phyloP scores from a whole-genome alignment of 2,797 vertebrate species.

The Chiloscyllium punctatum region DNA sequence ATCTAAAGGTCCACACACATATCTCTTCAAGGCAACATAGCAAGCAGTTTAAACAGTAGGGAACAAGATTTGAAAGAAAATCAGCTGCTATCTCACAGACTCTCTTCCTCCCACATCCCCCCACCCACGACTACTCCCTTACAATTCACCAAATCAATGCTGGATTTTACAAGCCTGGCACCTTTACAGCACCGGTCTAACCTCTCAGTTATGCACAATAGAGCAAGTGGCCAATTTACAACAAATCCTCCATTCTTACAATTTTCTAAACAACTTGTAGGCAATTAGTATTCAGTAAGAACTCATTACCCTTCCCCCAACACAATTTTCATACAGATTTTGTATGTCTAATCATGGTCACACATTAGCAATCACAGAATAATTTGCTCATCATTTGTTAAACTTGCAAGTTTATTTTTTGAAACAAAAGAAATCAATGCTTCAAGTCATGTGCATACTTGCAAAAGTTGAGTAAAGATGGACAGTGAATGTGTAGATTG shows the following conservation, averaged over 20 bases:
- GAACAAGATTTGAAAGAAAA: constrained; percentile 40
- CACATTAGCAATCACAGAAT: constrained; percentile 45
- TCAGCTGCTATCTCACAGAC: constrained; percentile 40
- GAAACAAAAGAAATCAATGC: background rate
- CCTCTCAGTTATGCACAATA: constrained; percentile 49
- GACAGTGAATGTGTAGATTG: constrained; percentile 43
- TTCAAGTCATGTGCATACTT: constrained; percentile 41
- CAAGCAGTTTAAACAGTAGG: constrained; percentile 37
- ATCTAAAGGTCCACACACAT: constrained; percentile 27
- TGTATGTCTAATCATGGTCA: constrained; percentile 41
- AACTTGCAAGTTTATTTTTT: background rate
- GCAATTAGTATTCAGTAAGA: constrained; percentile 64
- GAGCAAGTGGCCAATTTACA: constrained; percentile 60
- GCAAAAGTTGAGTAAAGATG: constrained; percentile 46
- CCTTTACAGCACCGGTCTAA: constrained; percentile 50
- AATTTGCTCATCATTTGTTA: constrained; percentile 42
- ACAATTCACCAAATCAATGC: constrained; percentile 44
- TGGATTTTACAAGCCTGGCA: constrained; percentile 49
- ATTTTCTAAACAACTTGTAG: constrained; percentile 56
- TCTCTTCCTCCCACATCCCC: background rate
- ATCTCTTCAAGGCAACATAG: constrained; percentile 43
- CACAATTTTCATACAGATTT: constrained; percentile 49
- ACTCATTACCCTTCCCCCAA: constrained; percentile 58
- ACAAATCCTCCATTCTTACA: constrained; percentile 60
- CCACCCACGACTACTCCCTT: constrained; percentile 25